Evolutionary conservation across 2,888 invertebrate species (phyloP), one percentile per base, ranked within the genome.

Genomic region (Lampropteryx suffumata): DNA sequence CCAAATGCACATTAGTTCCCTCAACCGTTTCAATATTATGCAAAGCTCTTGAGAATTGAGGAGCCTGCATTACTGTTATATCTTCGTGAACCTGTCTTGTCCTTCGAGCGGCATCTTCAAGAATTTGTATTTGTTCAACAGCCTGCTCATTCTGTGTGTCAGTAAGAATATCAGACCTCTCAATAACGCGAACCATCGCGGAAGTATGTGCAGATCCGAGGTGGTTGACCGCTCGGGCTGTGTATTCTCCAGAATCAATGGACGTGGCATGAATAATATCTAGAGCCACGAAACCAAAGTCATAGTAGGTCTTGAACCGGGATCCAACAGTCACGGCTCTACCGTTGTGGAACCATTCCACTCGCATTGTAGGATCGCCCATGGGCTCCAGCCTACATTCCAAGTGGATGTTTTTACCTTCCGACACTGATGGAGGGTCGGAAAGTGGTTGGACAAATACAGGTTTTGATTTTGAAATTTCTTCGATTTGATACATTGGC

Each of bases 281-380:
- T 64, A 99, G 88, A 28, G 99, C 98, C 44, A 99, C 98, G 79
- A 97, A 98, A 11, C 99, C 99, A 79, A 99, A 99, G 77, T 99
- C 99, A 73, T 98, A 96, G 78, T 98, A 97, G 14, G 98, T 98
- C 75, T 95, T 94, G 91, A 98, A 99, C 73, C 99, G 93, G 35
- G 97, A 97, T 33, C 97, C 97, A 29, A 97, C 95, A 24, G 97
- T 97, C 10, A 96, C 94, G 6, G 96, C 93, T 70, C 94, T 93
- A 21, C 98, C 98, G 82, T 99, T 98, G 71, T 96, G 97, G 92
- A 95, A 98, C 98, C 98, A 98, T 84, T 97, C 96, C 0, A 98
- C 97, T 69, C 96, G 92, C 96, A 98, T 97, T 0, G 97, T 97
- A 3, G 98, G 98, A 81, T 98, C 98, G 32, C 97, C 97, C 95